Base-by-base conservation (phyloP, 2,888 invertebrate genomes). In the Hydropsyche betteni region DNA sequence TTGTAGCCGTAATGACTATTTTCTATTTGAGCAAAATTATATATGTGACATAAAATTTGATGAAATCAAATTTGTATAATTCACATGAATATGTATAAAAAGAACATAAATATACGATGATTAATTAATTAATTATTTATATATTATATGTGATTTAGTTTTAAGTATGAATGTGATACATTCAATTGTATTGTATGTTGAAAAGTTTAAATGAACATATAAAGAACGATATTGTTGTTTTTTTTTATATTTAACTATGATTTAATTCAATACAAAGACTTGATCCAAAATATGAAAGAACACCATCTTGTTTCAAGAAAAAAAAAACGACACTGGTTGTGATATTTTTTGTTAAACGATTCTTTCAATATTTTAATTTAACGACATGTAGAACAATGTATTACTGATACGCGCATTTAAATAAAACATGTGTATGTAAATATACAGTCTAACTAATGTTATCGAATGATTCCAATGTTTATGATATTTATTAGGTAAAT, bases 111-210 rank as follows among this genome's bases (percentile, higher is more conserved):
- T 55, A 16, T n/a, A 55, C n/a, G 55, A 55, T 64, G 64, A 64
- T 8, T 64, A 64, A 36, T 36, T 64, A 36, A 64, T 64, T 64
- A 64, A 16, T 64, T 52, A 52, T 53, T 14, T 34, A 69, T 69
- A 44, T 69, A 74, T 69, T 74, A 75, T 72, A 77, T 77, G 76
- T 78, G 76, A 78, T 78, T 75, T 75, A 72, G 77, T 55, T 53
- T 24, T 78, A 76, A 78, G 75, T 38, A 73, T 76, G 55, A 74
- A 77, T 75, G 77, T 77, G 75, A 78, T 78, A 78, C 55, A 61
- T 72, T 58, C 55, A 50, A 64, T 64, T 64, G 64, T 64, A 64
- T 16, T 44, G 55, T 55, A 14, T 64, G 64, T 64, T 64, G 64
- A 64, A 64, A 10, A 10, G 64, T 36, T 36, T 58, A 58, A 58